Conservation (phyloP, 2,797 vertebrate species). For the Mastacembelus armatus region DNA sequence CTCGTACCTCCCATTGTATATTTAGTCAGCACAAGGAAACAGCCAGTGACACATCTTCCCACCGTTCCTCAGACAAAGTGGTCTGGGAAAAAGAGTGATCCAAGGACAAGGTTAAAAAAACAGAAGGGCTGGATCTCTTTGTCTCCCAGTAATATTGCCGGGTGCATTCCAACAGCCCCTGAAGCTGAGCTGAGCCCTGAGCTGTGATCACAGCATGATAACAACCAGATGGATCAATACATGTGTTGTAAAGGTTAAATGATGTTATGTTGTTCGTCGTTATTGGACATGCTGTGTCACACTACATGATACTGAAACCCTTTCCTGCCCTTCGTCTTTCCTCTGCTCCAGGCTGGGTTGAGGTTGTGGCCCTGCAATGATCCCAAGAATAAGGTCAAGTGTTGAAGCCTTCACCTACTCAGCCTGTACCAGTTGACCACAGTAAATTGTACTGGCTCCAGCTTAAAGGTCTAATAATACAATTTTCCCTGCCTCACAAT, state of each 20-base stretch:
- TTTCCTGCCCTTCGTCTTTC: slow-evolving; percentile 49
- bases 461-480: slow-evolving; percentile 27
- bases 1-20: slow-evolving; percentile 72
- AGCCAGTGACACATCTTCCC: slow-evolving; percentile 66
- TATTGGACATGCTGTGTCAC: slow-evolving; percentile 81
- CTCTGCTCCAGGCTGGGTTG: slow-evolving; percentile 52
- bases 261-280: slow-evolving; percentile 85
- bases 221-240: slow-evolving; percentile 85
- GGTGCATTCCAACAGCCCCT: slow-evolving; percentile 77
- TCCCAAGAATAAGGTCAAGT: slow-evolving; percentile 67
- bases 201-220: slow-evolving; percentile 83
- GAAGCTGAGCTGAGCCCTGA: slow-evolving; percentile 75
- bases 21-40: slow-evolving; percentile 68
- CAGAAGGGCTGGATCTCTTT: slow-evolving; percentile 70
- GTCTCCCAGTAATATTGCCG: slow-evolving; percentile 74
- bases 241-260: slow-evolving; percentile 90
- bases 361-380: slow-evolving; percentile 55
- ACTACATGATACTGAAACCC: slow-evolving; percentile 81
- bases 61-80: slow-evolving; percentile 65
- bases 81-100: slow-evolving; percentile 67
- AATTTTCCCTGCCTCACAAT: slow-evolving; percentile 2
- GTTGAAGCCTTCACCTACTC: slow-evolving; percentile 36
- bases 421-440: slow-evolving; percentile 30
- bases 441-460: slow-evolving; percentile 28
- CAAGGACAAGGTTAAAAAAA: slow-evolving; percentile 74